Evolutionary conservation across 2,797 vertebrate genomes (phyloP), one percentile per base, ranked within the genome.

Genomic region (Enteromius paludinosus): DNA sequence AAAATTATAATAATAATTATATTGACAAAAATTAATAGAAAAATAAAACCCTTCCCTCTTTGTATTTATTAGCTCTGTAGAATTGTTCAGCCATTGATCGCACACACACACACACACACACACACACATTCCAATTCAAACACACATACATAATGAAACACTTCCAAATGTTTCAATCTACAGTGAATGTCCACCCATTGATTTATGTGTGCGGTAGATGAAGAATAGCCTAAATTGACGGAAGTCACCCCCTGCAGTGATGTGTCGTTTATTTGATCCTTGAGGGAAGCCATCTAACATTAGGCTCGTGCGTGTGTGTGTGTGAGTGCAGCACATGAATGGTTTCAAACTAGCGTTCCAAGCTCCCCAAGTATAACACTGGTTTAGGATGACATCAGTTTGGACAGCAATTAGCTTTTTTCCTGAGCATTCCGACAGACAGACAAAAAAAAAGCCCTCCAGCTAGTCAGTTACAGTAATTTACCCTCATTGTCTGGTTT

Each of bases 401-500:
- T 5, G 14, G 30, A 83, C 68, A 83, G 38, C 47, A 82, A 75
- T 81, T 81, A 12, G 33, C 35, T 66, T 74, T 75, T 72, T 74
- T 62, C 74, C 69, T 18, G 10, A 52, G 30, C 45, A 15, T 30
- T 68, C 35, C 25, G 56, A 54, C 52, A 52, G 18, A 23, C n/a
- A 56, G n/a, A 56, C n/a, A 59, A 59, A 62, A 28, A 81, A 74
- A 25, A 35, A 82, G 84, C 78, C 66, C 59, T 79, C 23, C 66
- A 47, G 83, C 38, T 74, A 75, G 77, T 84, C 83, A 74, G 83
- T 87, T 86, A 84, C 41, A 84, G 64, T 84, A 69, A 69, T 76
- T 79, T 38, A 65, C n/a, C 9, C 20, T 43, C 66, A 52, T 38
- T 41, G 15, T 83, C 84, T 79, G 79, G 84, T 87, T 81, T 49